phyloP scores from a whole-genome alignment of 2,888 invertebrate species.

The Synanthedon vespiformis region DNA sequence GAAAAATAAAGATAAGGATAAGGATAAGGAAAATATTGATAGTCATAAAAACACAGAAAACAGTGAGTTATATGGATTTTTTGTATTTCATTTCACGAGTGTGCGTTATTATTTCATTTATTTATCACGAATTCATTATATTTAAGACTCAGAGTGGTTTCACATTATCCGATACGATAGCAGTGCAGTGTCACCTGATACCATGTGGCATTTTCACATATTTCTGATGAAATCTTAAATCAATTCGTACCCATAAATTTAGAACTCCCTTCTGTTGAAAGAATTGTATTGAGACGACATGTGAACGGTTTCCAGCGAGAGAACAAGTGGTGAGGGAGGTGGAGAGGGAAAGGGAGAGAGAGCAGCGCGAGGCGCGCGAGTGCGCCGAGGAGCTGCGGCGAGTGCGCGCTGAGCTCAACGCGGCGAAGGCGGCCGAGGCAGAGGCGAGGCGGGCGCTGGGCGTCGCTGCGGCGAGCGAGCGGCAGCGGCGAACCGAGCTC shows the following conservation, averaged over 20 bases:
- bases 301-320: constrained; percentile 40
- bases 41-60: constrained; percentile 63
- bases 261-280: too few species aligned
- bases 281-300: constrained; percentile 1
- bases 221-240: too few species aligned
- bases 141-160: too few species aligned
- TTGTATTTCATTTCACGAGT: too few species aligned
- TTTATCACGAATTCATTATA: too few species aligned
- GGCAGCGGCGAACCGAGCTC: constrained; percentile 71
- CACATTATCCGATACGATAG: too few species aligned
- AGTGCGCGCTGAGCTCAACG: constrained; percentile 28
- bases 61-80: constrained; percentile 32
- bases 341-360: constrained; percentile 35
- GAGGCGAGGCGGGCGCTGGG: constrained; percentile 76
- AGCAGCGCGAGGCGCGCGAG: constrained; percentile 53
- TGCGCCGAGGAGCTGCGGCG: constrained; percentile 63
- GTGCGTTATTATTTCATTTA: too few species aligned
- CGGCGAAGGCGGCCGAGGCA: constrained; percentile 78
- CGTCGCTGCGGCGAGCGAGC: constrained; percentile 36
- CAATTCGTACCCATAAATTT: too few species aligned
- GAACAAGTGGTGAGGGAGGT: constrained; percentile 38
- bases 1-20: constrained; percentile 59
- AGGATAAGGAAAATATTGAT: constrained; percentile 38
- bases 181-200: too few species aligned
- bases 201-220: too few species aligned